A percentile compares a stretch with the other conserved stretches of the same genome.
These are phyloP conservation scores for Botia almorhae DNA, from an alignment of 2,797 vertebrate species.

Conservation along the genomic window DNA sequence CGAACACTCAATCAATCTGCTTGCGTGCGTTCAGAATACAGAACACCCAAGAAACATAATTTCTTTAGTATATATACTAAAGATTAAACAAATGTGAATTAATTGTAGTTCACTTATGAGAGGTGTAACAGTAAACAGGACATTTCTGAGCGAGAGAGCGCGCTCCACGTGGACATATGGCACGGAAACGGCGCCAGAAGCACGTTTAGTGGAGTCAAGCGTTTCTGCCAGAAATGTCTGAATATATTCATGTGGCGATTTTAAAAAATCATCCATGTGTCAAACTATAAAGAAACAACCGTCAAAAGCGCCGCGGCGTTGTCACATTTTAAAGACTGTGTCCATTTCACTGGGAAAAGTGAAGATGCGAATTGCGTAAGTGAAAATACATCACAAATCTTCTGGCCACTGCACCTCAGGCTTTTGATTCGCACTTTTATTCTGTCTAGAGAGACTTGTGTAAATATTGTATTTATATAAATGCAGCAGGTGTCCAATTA, in stretches of 20 bases:
- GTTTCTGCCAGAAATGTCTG: conserved; percentile 58
- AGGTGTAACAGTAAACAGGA: conserved; percentile 63
- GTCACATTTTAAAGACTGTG: conserved; percentile 27
- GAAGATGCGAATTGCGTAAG: conserved; percentile 4
- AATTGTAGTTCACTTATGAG: conserved; percentile 22
- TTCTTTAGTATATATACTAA: neutral
- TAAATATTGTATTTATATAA: neutral
- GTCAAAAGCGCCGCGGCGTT: conserved; percentile 18
- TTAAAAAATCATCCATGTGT: conserved; percentile 57
- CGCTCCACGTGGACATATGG: conserved; percentile 80
- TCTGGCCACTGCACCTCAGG: neutral
- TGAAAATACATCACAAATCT: neutral
- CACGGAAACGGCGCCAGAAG: conserved; percentile 72
- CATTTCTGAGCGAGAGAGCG: conserved; percentile 74
- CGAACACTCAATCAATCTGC: no score
- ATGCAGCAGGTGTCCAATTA: neutral
- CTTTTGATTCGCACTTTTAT: neutral
- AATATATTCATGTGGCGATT: conserved; percentile 44
- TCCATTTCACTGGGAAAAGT: conserved; percentile 12
- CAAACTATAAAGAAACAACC: conserved; percentile 34
- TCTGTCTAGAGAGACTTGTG: neutral
- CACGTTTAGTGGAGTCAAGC: conserved; percentile 56
- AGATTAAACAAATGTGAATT: conserved; percentile 4
- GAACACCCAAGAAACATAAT: no score
- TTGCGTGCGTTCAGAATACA: no score